phyloP scores from a whole-genome alignment of 1,140 invertebrate genomes.

The Lamellibrachia luymesi region DNA sequence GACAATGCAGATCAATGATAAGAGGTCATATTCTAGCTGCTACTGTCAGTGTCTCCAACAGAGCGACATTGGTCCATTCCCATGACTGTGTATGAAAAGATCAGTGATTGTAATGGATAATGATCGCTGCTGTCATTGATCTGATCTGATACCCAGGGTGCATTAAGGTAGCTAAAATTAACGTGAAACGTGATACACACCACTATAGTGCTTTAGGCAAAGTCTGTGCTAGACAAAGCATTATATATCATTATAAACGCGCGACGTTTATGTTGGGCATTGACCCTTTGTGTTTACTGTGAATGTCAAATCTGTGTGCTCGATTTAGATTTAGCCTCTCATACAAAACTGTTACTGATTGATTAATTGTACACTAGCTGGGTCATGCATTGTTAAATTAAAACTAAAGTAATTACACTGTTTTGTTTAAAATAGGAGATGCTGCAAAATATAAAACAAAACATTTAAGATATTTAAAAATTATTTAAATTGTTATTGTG shows the following conservation, averaged over 20 bases:
- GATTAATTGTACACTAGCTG: neutral
- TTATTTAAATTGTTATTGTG: neutral
- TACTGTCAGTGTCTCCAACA: neutral
- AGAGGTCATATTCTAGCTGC: neutral
- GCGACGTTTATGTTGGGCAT: neutral
- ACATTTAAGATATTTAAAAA: too few species aligned
- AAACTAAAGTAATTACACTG: neutral
- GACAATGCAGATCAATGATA: neutral
- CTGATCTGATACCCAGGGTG: neutral
- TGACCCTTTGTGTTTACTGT: neutral
- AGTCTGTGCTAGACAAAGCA: neutral
- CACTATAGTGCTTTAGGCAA: neutral
- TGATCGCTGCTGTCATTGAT: neutral
- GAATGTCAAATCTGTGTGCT: neutral
- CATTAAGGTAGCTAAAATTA: neutral
- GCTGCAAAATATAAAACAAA: too few species aligned
- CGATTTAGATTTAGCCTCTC: neutral
- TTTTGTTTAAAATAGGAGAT: neutral
- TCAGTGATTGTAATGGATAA: neutral
- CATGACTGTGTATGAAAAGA: neutral
- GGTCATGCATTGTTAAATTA: neutral
- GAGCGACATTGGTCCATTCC: neutral
- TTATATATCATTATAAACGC: neutral
- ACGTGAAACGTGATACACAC: neutral
- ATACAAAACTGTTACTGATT: neutral